Evolutionary conservation across 2,888 invertebrate species (phyloP).

Genomic region (Parasteatoda lunata): DNA sequence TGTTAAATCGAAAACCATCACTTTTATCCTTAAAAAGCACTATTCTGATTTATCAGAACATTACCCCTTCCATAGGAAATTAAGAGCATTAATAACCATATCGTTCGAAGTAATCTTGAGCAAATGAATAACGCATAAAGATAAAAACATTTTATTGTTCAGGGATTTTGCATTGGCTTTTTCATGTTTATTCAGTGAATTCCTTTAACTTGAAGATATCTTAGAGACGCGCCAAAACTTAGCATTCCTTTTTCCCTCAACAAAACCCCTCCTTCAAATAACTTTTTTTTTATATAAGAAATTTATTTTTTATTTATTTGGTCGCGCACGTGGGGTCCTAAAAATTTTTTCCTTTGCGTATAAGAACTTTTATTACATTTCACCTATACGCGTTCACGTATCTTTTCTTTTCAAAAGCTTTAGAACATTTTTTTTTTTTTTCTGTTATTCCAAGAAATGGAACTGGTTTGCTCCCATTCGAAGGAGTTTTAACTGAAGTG

Average conservation of each 20-base stretch:
- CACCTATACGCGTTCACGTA: background rate
- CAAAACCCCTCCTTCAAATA: background rate
- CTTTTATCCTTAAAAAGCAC: too few relatives aligned
- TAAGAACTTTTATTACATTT: slow-evolving; percentile 1
- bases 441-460: background rate
- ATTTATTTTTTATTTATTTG: background rate
- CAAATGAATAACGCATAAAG: too few relatives aligned
- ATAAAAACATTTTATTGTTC: too few relatives aligned
- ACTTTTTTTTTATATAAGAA: background rate
- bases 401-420: background rate
- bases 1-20: too few relatives aligned
- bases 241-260: background rate
- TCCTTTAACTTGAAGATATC: background rate
- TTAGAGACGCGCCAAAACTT: background rate
- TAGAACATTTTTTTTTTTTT: background rate
- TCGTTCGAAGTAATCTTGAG: too few relatives aligned
- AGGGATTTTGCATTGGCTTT: too few relatives aligned
- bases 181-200: too few relatives aligned
- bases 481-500: too few relatives aligned
- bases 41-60: too few relatives aligned
- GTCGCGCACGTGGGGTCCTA: background rate
- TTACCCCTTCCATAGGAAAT: too few relatives aligned
- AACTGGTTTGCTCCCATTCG: background rate
- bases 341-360: background rate
- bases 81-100: too few relatives aligned